Evolutionary conservation across 2,797 vertebrate genomes (phyloP).

Genomic region (Halcyon smyrnensis): DNA sequence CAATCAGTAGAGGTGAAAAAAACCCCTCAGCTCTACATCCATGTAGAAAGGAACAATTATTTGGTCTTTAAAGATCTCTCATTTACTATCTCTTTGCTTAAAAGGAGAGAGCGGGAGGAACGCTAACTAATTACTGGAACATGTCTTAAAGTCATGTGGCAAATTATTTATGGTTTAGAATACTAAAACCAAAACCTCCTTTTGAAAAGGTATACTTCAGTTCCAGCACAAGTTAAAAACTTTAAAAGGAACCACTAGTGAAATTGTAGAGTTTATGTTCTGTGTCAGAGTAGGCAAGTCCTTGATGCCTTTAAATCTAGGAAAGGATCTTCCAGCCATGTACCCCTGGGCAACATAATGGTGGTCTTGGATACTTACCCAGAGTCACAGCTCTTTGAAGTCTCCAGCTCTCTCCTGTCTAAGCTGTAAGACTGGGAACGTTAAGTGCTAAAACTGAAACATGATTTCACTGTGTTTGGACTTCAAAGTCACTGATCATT

Average conservation of each 20-base stretch:
- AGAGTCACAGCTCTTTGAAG: neutral
- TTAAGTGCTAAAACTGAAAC: neutral
- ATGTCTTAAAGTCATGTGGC: neutral
- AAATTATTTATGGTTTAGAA: neutral
- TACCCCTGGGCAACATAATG: neutral
- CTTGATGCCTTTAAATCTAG: neutral
- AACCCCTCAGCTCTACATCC: neutral
- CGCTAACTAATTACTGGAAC: neutral
- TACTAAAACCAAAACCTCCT: neutral
- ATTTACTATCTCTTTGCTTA: neutral
- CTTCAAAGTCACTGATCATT: conserved; percentile 40
- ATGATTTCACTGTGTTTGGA: conserved; percentile 21
- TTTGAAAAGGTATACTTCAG: neutral
- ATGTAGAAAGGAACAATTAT: neutral
- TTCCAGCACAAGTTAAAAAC: neutral
- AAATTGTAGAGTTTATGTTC: neutral
- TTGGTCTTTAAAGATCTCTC: neutral
- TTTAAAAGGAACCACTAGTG: neutral
- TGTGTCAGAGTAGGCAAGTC: accelerated
- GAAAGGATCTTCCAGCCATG: neutral
- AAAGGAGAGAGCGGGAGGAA: neutral
- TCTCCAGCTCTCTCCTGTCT: neutral
- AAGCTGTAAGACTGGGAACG: neutral
- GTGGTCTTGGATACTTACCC: neutral
- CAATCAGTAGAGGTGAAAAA: neutral